Evolutionary conservation across 2,888 invertebrate genomes (phyloP).

Genomic region (Drosophila heteroneura): DNA sequence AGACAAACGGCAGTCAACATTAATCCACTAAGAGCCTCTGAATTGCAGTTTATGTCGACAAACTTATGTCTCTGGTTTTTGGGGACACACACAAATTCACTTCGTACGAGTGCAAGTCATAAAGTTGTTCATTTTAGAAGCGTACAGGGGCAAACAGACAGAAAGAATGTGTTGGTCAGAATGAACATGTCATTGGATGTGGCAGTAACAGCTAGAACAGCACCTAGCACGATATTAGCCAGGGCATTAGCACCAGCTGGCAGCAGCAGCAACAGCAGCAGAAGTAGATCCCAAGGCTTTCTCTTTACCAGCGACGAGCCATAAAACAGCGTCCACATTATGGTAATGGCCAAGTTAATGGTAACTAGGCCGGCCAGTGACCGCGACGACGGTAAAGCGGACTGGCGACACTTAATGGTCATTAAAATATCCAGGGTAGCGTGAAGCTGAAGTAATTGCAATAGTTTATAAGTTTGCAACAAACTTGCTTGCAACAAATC

Average conservation of each 20-base stretch:
- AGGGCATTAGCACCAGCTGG: slow-evolving; percentile 69
- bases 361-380: slow-evolving; percentile 75
- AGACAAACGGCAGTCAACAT: slow-evolving; percentile 27
- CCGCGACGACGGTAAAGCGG: slow-evolving; percentile 44
- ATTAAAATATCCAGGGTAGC: slow-evolving; percentile 68
- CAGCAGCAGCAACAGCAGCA: slow-evolving; percentile 7
- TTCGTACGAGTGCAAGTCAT: slow-evolving; percentile 51
- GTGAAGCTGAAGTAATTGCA: slow-evolving; percentile 72
- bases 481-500: slow-evolving; percentile 29
- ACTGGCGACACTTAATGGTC: slow-evolving; percentile 59
- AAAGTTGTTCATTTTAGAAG: slow-evolving; percentile 43
- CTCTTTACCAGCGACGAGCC: slow-evolving; percentile 43
- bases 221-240: slow-evolving; percentile 55
- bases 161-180: slow-evolving; percentile 5
- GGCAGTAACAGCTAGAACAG: slow-evolving; percentile 38
- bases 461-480: slow-evolving; percentile 66
- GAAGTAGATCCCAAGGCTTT: slow-evolving; percentile 39
- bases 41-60: slow-evolving; percentile 40
- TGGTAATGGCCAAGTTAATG: slow-evolving; percentile 53
- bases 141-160: slow-evolving; percentile 3
- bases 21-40: slow-evolving; percentile 39
- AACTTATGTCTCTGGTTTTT: not conserved
- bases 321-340: slow-evolving; percentile 71
- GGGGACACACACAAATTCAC: not conserved
- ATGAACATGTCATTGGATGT: slow-evolving; percentile 47